These are phyloP conservation scores for Scomber scombrus DNA, from an alignment of 2,113 vertebrate genomes.

Conservation along the genomic window DNA sequence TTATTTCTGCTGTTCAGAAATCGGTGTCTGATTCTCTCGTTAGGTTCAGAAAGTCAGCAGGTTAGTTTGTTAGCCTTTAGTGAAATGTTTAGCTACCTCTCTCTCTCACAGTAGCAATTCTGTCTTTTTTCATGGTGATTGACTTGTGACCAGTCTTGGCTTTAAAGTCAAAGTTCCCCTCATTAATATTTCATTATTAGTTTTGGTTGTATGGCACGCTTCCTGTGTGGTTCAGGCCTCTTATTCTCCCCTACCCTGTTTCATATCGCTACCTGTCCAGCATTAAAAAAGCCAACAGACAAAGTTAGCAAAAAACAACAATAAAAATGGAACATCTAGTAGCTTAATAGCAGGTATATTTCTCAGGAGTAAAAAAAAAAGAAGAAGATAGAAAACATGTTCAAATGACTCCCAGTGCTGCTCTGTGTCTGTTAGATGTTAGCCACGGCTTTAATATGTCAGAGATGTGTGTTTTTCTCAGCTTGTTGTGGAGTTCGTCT, in stretches of 20 bases:
- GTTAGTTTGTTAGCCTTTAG: background rate
- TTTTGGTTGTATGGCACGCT: background rate
- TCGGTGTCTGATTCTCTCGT: no score
- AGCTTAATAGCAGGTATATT: background rate
- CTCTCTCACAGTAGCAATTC: no score
- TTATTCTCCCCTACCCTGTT: background rate
- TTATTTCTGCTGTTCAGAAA: no score
- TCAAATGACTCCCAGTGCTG: background rate
- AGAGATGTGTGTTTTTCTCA: background rate
- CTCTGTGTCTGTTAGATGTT: background rate
- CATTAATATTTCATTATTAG: no score
- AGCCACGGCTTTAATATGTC: no score
- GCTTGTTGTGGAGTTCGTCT: background rate
- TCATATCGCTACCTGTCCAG: background rate
- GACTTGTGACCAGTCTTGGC: no score
- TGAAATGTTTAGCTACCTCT: background rate
- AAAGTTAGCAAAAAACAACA: background rate
- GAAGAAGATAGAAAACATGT: no score
- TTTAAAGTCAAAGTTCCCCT: no score
- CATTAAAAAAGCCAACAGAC: no score
- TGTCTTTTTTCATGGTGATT: no score
- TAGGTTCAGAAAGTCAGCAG: slow-evolving; percentile 8
- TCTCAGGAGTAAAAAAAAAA: background rate
- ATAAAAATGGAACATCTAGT: background rate
- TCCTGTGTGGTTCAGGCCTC: background rate